Evolutionary conservation across 2,797 vertebrate genomes (phyloP), one percentile per base, ranked within the genome.

Genomic region (Chaetophractus vellerosus): DNA sequence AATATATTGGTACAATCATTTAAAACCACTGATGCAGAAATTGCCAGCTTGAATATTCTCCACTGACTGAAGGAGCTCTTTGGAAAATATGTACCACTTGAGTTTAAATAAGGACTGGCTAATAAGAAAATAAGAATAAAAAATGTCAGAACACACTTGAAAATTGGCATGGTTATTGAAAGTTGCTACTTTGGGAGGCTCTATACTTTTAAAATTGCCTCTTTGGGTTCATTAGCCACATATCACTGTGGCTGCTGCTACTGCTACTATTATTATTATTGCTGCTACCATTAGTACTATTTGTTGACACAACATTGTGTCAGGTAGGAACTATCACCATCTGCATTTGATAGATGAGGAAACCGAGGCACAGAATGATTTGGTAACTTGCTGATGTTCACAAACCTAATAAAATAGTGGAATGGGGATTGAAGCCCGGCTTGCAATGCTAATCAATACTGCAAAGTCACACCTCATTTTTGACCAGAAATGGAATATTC

Each of bases 1-100:
- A 90, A 63, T 75, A 12, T 69, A 88, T 72, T 88, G 61, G 52
- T 69, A 59, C 45, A 88, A 52, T 94, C 79, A 84, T 87, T 96
- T 96, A 84, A 93, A 91, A 68, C 24, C 68, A 93, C 31, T n/a
- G 55, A 81, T 61, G 31, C 36, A 91, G 89, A 96, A 86, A 93
- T 31, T 89, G 72, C 52, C 31, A 78, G 9, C 94, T 84, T 93
- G 74, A 93, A 84, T 82, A 88, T 92, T 81, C 38, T 86, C 36
- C 45, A 74, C 78, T 71, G 38, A 93, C 9, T 89, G 6, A 26
- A 84, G 33, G n/a, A 94, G n/a, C 31, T 83, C 33, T 83, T 86
- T 78, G 69, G 90, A 88, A 94, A 94, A 71, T 79, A 83, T 11
- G 19, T n/a, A 45, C 24, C 26, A 48, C n/a, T 10, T n/a, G 38